Evolutionary conservation across 2,888 invertebrate genomes (phyloP), one percentile per base, ranked within the genome.

Genomic region (Dasypolia templi): DNA sequence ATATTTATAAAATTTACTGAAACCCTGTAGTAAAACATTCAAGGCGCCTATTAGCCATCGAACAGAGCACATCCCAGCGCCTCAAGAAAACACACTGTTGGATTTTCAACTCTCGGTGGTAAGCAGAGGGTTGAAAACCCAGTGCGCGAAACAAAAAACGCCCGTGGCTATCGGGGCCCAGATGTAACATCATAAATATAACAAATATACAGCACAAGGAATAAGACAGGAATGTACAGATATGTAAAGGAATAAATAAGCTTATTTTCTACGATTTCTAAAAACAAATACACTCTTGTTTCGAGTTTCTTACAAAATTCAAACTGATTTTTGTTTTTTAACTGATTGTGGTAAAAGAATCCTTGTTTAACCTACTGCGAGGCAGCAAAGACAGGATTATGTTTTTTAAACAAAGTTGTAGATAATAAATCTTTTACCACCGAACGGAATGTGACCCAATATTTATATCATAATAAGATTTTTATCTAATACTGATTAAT

Each of bases 401-500:
- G 32, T 51, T 64, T 46, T 26, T 39, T 35, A 35, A 58, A 53
- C 0, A n/a, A 26, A 12, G 2, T 19, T 32, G 12, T 32, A 53
- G 17, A 32, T 26, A 39, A 32, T 26, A 39, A 14, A 14, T 58
- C 3, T 63, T 66, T 44, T 44, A 29, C 26, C 19, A 62, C 19
- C 5, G 17, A 46, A 53, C 63, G 82, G 76, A 85, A 84, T 85
- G 85, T 68, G 26, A 71, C 35, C 71, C 64, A 72, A 72, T 75
- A 35, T 64, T 58, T 35, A 22, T 39, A 58, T 42, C 49, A 46
- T 56, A 22, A 49, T 14, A 14, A 5, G 22, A 22, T 44, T 63
- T 55, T 72, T 67, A 53, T 79, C 26, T 86, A 86, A 86, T 86
- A 86, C 85, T 86, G 85, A 85, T 80, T 44, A 17, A 69, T 79